phyloP scores from a whole-genome alignment of 2,113 vertebrate genomes.

The Echinops telfairi region DNA sequence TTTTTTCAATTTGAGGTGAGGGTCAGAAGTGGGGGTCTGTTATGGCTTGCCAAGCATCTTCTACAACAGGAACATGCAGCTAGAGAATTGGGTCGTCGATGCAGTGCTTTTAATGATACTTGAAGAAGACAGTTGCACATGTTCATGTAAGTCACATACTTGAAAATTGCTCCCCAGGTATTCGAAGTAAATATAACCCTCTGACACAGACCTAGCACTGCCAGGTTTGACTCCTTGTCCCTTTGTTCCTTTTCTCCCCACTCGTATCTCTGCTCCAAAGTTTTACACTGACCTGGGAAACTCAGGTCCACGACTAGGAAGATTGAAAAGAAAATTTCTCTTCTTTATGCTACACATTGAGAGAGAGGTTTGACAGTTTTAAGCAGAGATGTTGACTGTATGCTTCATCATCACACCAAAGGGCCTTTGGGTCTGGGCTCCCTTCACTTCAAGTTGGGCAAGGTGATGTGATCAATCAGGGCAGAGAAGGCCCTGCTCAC shows the following conservation, averaged over 20 bases:
- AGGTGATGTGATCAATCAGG: constrained; percentile 86
- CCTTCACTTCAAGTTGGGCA: constrained; percentile 77
- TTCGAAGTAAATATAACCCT: not conserved
- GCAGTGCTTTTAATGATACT: constrained; percentile 3
- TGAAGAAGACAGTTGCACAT: not conserved
- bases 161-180: not conserved
- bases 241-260: not conserved
- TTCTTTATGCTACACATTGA: not conserved
- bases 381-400: constrained; percentile 21
- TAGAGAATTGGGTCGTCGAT: constrained; percentile 1
- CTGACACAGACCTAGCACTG: not conserved
- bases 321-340: not conserved
- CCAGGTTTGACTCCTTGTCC: not conserved
- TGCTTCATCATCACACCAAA: not conserved
- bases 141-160: not conserved
- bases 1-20: not conserved
- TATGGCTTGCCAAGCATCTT: not conserved
- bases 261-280: not conserved
- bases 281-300: constrained; percentile 13
- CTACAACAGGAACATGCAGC: not conserved
- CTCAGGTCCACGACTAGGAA: not conserved
- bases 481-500: constrained; percentile 87
- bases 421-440: constrained; percentile 8
- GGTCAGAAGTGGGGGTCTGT: not conserved
- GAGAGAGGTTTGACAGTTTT: not conserved